A percentile compares a stretch with the other conserved stretches of the same genome.
Conservation (phyloP, 2,113 vertebrate species). For the Colinus virginianus region DNA sequence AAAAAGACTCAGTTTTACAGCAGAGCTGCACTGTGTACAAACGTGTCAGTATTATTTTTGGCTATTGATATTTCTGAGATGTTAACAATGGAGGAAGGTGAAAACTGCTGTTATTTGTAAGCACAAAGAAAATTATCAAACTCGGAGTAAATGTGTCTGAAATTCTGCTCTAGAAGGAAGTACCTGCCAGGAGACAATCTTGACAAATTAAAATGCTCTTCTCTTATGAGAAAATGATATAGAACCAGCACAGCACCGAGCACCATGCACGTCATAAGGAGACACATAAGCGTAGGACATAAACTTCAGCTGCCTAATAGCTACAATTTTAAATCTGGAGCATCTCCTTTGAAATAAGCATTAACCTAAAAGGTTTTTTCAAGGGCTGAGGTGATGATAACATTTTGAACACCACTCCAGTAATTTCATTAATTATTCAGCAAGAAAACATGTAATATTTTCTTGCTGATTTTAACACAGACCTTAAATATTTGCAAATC, state of each 20-base stretch:
- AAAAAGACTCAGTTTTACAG: neutral
- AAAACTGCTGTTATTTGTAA: neutral
- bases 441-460: neutral
- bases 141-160: neutral
- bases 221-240: accelerated
- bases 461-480: neutral
- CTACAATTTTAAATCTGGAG: accelerated
- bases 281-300: neutral
- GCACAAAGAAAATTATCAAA: neutral
- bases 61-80: neutral
- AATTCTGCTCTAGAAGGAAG: neutral
- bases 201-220: neutral
- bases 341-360: neutral
- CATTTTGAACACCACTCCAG: neutral
- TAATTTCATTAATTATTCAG: neutral
- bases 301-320: neutral
- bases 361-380: neutral
- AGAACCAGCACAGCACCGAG: accelerated
- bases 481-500: neutral
- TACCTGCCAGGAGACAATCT: neutral
- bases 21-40: neutral
- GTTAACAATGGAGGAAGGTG: neutral
- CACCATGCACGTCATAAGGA: accelerated
- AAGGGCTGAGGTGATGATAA: accelerated
- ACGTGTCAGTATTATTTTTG: neutral